Conservation (phyloP, 1,140 invertebrate species). For the Euura saliciscinereae region DNA sequence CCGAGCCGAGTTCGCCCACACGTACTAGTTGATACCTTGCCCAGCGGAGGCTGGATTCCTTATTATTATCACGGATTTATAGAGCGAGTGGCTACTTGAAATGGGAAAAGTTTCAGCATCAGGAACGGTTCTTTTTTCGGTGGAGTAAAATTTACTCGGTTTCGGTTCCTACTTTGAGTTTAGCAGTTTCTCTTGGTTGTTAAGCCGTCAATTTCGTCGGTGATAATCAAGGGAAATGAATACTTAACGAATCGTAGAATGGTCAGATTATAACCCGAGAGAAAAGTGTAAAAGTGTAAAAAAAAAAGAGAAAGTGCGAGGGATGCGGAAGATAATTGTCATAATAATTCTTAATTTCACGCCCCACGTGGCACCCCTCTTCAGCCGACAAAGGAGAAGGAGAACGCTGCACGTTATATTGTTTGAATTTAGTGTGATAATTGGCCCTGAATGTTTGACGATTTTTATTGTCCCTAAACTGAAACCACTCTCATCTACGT, state of each 20-base stretch:
- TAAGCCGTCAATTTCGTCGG: neutral
- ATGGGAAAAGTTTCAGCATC: constrained; percentile 7
- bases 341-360: too few species aligned
- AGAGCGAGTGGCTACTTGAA: constrained; percentile 1
- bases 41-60: neutral
- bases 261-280: too few species aligned
- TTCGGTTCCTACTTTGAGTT: neutral
- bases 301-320: neutral
- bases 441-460: too few species aligned
- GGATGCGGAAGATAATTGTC: too few species aligned
- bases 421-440: too few species aligned
- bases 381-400: too few species aligned
- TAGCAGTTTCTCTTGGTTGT: neutral
- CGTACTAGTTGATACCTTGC: neutral
- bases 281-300: constrained; percentile 23
- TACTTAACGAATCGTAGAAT: constrained; percentile 27
- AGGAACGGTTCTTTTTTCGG: neutral
- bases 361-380: too few species aligned
- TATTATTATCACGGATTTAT: neutral
- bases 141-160: neutral
- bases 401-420: too few species aligned
- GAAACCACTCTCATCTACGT: too few species aligned
- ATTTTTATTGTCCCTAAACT: too few species aligned
- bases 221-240: neutral
- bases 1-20: neutral